A percentile compares a stretch with the other conserved stretches of the same genome.
Conservation (phyloP, 2,888 invertebrate species). For the Tanypteryx hageni region DNA sequence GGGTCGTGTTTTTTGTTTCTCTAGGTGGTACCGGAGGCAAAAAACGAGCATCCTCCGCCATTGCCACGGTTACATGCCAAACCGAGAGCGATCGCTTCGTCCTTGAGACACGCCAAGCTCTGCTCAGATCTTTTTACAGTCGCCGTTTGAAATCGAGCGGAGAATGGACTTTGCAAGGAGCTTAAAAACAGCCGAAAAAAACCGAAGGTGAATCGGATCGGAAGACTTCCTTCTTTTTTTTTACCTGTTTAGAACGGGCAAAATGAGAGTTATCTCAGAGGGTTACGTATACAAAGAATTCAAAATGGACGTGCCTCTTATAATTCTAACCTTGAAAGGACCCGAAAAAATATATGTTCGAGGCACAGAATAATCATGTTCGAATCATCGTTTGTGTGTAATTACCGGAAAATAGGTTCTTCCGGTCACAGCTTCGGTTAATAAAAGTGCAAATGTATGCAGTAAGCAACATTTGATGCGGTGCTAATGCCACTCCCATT, state of each 20-base stretch:
- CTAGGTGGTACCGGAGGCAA: neutral
- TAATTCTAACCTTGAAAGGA: too few relatives aligned
- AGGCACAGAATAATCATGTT: too few relatives aligned
- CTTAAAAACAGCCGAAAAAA: neutral
- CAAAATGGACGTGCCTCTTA: neutral
- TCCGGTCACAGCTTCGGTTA: too few relatives aligned
- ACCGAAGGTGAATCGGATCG: neutral
- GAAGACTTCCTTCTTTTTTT: neutral
- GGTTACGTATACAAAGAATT: neutral
- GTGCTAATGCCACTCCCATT: too few relatives aligned
- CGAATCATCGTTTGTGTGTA: too few relatives aligned
- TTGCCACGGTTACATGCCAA: slow-evolving; percentile 15
- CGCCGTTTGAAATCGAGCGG: slow-evolving; percentile 2
- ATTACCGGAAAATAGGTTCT: too few relatives aligned
- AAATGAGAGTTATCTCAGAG: neutral
- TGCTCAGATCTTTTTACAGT: slow-evolving; percentile 1
- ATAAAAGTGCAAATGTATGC: too few relatives aligned
- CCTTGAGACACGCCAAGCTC: slow-evolving; percentile 8
- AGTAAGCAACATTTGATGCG: too few relatives aligned
- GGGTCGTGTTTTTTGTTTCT: neutral
- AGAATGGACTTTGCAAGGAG: neutral
- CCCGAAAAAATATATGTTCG: too few relatives aligned
- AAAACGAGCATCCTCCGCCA: neutral
- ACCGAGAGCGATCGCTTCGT: neutral
- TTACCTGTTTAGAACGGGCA: neutral